phyloP scores from a whole-genome alignment of 30 jellyfish, hydroid and myxozoan genomes.

The Nemopilema nomurai region DNA sequence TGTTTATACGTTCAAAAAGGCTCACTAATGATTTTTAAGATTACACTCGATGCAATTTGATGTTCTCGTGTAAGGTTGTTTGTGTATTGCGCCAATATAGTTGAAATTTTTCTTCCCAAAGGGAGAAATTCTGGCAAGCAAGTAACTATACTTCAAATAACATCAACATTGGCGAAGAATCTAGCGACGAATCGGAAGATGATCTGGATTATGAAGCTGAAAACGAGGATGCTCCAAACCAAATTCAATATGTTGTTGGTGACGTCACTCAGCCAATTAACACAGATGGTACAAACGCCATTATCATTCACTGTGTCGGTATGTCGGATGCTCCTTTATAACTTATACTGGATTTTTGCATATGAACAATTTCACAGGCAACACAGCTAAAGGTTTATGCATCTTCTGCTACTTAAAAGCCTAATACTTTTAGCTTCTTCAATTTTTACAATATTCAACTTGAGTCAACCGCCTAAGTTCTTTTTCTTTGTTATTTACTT shows the following conservation, averaged over 20 bases:
- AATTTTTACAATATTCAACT: no score
- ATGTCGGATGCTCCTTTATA: not conserved
- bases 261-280: slow-evolving; percentile 86
- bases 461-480: no score
- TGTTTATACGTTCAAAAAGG: no score
- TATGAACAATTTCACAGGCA: no score
- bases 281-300: slow-evolving; percentile 58
- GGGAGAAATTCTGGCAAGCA: slow-evolving; percentile 74
- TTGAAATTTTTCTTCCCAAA: not conserved
- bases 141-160: slow-evolving; percentile 64
- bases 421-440: no score
- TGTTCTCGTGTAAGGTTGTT: no score
- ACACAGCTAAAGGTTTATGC: no score
- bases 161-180: slow-evolving; percentile 29
- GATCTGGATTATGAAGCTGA: slow-evolving; percentile 32
- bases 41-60: no score
- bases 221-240: slow-evolving; percentile 28
- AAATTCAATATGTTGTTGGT: slow-evolving; percentile 86
- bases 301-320: slow-evolving; percentile 92
- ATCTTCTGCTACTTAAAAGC: no score
- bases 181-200: slow-evolving; percentile 54
- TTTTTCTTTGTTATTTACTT: no score
- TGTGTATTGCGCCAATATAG: no score
- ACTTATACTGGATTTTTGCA: not conserved
- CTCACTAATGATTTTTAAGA: no score